Conservation (phyloP, 2,888 invertebrate species). For the Epistrophella euchroma region DNA sequence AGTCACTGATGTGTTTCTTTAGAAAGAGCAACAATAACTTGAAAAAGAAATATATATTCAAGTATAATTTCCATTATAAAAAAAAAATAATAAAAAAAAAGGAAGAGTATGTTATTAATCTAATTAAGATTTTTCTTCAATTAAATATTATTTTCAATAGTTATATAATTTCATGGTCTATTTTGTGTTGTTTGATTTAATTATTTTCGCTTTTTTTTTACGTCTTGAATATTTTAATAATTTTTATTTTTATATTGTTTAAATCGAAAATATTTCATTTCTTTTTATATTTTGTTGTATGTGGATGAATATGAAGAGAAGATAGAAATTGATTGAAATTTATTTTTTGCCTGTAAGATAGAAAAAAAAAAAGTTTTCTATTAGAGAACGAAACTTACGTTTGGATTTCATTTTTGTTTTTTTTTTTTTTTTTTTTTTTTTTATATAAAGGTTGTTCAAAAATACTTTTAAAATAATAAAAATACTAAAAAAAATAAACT, state of each 20-base stretch:
- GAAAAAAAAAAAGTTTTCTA: constrained; percentile 73
- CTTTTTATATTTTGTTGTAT: constrained; percentile 64
- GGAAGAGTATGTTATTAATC: constrained; percentile 42
- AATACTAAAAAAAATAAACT: constrained; percentile 46
- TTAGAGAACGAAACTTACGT: constrained; percentile 73
- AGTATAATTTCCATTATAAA: constrained; percentile 19
- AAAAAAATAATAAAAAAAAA: constrained; percentile 41
- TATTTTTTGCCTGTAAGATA: constrained; percentile 76
- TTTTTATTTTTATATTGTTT: constrained; percentile 32
- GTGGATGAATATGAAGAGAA: constrained; percentile 76
- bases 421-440: constrained; percentile 30
- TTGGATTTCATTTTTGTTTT: constrained; percentile 49
- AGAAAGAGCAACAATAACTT: constrained; percentile 57
- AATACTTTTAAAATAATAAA: constrained; percentile 48
- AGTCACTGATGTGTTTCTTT: constrained; percentile 31
- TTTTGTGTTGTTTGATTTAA: constrained; percentile 51
- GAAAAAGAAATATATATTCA: constrained; percentile 43
- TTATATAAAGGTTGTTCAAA: constrained; percentile 29
- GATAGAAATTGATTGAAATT: constrained; percentile 75
- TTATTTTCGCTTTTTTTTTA: constrained; percentile 45
- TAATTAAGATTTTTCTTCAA: constrained; percentile 45
- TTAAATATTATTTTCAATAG: constrained; percentile 50
- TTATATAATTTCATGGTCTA: constrained; percentile 52
- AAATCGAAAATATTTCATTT: constrained; percentile 34
- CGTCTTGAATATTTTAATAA: constrained; percentile 60